These are phyloP conservation scores for Caenorhabditis virilis DNA, from an alignment of 2,888 invertebrate species.

Conservation along the genomic window DNA sequence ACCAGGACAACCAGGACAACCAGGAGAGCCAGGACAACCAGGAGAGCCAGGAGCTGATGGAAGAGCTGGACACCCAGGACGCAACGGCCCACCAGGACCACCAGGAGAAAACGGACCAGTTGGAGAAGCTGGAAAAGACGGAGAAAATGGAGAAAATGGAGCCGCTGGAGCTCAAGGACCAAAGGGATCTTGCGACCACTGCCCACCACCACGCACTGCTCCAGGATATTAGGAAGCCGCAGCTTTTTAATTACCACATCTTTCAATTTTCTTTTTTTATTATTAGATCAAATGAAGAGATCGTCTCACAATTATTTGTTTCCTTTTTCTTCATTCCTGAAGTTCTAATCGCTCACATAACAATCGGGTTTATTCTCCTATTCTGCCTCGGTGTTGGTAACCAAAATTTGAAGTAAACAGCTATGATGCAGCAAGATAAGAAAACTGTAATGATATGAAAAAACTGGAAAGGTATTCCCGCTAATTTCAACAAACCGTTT, in stretches of 20 bases:
- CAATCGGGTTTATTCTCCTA: no score
- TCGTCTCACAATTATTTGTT: background rate
- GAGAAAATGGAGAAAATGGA: conserved; percentile 44
- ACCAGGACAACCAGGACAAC: conserved; percentile 42
- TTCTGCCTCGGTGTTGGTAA: conserved; percentile 4
- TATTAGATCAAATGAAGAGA: background rate
- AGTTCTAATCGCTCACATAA: background rate
- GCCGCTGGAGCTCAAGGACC: conserved; percentile 41
- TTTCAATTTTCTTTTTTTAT: conserved; percentile 1
- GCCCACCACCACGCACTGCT: conserved; percentile 45
- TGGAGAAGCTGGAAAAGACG: conserved; percentile 51
- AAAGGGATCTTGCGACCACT: conserved; percentile 44
- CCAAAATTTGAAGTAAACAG: conserved; percentile 31
- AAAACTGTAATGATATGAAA: conserved; percentile 13
- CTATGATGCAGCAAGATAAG: conserved; percentile 15
- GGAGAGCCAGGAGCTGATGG: conserved; percentile 50
- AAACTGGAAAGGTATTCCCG: no score
- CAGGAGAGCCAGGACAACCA: conserved; percentile 49
- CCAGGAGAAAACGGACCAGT: conserved; percentile 44
- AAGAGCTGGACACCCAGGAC: conserved; percentile 50
- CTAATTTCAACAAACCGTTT: conserved; percentile 16
- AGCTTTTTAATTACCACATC: background rate
- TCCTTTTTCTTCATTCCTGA: background rate
- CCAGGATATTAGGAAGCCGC: conserved; percentile 34
- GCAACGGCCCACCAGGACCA: conserved; percentile 46